phyloP scores from a whole-genome alignment of 2,797 vertebrate species.

The Xenops minutus region DNA sequence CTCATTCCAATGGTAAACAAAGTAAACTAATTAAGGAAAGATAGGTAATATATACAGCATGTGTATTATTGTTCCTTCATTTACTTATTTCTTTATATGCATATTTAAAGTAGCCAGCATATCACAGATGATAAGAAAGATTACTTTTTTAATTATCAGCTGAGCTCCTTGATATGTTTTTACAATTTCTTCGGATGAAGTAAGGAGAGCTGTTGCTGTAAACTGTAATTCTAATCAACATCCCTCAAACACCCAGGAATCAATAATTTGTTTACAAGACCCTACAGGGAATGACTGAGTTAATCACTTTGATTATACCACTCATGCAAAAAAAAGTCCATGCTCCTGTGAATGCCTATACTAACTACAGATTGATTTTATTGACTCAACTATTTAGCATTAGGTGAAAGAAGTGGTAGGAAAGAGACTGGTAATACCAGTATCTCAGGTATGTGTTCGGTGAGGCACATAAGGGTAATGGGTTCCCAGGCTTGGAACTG shows the following conservation, averaged over 20 bases:
- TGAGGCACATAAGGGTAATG: background rate
- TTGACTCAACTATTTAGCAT: background rate
- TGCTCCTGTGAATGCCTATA: background rate
- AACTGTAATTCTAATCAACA: background rate
- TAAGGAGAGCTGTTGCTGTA: background rate
- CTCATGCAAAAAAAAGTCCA: background rate
- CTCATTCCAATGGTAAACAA: constrained; percentile 27
- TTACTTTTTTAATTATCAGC: background rate
- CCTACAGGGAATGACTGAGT: background rate
- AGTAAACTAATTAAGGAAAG: background rate
- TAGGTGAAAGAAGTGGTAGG: background rate
- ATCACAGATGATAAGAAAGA: background rate
- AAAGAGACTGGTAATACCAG: background rate
- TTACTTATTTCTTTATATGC: background rate
- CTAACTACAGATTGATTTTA: background rate
- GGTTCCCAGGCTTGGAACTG: background rate
- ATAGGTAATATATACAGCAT: background rate
- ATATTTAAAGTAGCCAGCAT: background rate
- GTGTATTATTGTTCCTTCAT: background rate
- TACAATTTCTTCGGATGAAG: background rate
- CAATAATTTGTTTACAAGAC: background rate
- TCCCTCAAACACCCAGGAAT: background rate
- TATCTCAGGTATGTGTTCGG: background rate
- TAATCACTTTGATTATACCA: background rate
- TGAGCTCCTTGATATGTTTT: background rate